These are phyloP conservation scores for Schmidtea mediterranea DNA, from an alignment of 1,140 invertebrate species.

Conservation along the genomic window DNA sequence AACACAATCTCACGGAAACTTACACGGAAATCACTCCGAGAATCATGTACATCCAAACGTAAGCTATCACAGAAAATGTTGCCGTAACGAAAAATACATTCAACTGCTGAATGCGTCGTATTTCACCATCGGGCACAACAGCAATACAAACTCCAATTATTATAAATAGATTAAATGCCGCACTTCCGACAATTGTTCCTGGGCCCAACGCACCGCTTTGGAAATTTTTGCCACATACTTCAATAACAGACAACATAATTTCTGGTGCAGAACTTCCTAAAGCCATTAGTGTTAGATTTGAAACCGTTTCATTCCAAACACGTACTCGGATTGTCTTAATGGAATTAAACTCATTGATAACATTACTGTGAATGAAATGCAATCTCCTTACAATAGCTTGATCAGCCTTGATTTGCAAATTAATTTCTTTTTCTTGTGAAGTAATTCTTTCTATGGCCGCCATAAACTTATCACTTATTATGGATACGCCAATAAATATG, in stretches of 20 bases:
- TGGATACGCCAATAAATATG: slow-evolving; percentile 31
- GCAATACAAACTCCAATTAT: slow-evolving; percentile 24
- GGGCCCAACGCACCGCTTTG: slow-evolving; percentile 16
- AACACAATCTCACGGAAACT: no score
- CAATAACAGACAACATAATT: slow-evolving; percentile 30
- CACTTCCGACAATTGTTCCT: slow-evolving; percentile 30
- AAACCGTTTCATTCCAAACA: slow-evolving; percentile 32
- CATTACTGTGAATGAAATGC: background rate
- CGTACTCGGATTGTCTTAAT: background rate
- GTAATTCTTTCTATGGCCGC: slow-evolving; percentile 39
- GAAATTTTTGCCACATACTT: slow-evolving; percentile 14
- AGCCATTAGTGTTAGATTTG: slow-evolving; percentile 32
- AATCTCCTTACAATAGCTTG: no score
- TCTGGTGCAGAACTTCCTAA: slow-evolving; percentile 31
- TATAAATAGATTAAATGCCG: slow-evolving; percentile 30
- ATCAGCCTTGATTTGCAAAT: no score
- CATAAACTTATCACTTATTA: slow-evolving; percentile 37
- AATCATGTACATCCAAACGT: slow-evolving; percentile 27
- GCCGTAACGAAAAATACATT: slow-evolving; percentile 26
- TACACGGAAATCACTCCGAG: slow-evolving; percentile 14
- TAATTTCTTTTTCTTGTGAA: background rate
- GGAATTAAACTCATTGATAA: background rate
- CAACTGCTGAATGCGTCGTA: slow-evolving; percentile 24
- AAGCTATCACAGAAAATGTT: slow-evolving; percentile 29
- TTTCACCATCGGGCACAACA: slow-evolving; percentile 13